Evolutionary conservation across 2,797 vertebrate species (phyloP).

Genomic region (Rousettus madagascariensis): DNA sequence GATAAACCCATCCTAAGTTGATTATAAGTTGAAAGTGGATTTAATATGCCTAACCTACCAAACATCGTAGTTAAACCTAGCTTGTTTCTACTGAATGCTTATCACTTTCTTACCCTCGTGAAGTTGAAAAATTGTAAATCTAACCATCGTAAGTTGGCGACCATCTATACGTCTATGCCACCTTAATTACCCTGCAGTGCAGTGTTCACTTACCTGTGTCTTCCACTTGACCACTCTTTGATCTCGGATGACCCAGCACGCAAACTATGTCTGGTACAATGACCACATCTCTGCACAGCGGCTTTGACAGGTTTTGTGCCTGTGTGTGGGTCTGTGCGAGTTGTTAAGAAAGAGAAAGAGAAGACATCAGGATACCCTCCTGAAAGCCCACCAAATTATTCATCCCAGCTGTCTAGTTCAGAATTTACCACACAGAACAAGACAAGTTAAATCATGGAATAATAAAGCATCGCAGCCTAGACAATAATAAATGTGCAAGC

Average conservation of each 20-base stretch:
- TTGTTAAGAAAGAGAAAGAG: background rate
- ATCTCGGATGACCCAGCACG: background rate
- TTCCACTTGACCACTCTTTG: background rate
- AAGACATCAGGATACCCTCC: background rate
- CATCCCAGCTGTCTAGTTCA: background rate
- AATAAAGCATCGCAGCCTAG: background rate
- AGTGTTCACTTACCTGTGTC: background rate
- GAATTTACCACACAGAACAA: constrained; percentile 41
- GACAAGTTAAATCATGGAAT: constrained; percentile 11
- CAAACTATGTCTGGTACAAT: background rate
- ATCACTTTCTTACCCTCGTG: background rate
- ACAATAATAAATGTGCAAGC: constrained; percentile 30
- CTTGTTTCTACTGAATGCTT: background rate
- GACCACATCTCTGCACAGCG: background rate
- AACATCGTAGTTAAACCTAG: background rate
- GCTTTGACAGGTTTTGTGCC: background rate
- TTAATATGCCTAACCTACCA: background rate
- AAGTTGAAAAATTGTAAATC: background rate
- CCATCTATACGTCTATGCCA: background rate
- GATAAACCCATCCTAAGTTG: background rate
- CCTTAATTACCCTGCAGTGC: background rate
- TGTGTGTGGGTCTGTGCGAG: background rate
- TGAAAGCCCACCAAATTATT: background rate
- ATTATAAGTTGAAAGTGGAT: background rate
- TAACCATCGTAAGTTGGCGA: background rate